phyloP scores from a whole-genome alignment of 2,113 vertebrate species.

The Machaerirhynchus nigripectus region DNA sequence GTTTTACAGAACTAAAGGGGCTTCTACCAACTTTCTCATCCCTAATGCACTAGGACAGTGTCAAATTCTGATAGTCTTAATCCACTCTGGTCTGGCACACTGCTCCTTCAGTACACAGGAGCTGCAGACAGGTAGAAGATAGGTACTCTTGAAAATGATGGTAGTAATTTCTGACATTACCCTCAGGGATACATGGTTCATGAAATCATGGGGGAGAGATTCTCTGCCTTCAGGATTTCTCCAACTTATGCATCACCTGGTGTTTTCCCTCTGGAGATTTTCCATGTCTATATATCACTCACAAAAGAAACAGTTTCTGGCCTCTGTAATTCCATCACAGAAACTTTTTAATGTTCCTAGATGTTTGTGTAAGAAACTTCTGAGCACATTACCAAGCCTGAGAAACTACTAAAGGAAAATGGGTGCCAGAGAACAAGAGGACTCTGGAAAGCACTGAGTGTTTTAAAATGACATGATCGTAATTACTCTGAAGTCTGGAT shows the following conservation, averaged over 20 bases:
- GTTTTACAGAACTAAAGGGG: neutral
- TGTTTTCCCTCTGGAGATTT: neutral
- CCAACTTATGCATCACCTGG: neutral
- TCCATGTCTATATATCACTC: neutral
- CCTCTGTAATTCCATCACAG: neutral
- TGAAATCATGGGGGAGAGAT: neutral
- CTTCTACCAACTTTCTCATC: neutral
- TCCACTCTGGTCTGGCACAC: neutral
- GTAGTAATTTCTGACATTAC: neutral
- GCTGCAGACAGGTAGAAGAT: neutral
- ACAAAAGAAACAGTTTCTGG: neutral
- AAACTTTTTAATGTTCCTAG: neutral
- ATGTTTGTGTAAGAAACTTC: neutral
- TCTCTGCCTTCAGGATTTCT: neutral
- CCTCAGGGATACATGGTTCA: neutral
- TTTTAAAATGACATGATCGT: neutral
- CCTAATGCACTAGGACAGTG: neutral
- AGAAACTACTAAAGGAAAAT: neutral
- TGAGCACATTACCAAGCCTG: neutral
- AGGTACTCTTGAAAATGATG: neutral
- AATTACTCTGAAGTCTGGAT: slow-evolving; percentile 5
- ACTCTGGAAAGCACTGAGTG: neutral
- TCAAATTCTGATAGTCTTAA: neutral
- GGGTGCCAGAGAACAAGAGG: neutral
- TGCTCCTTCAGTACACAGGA: neutral